Base-by-base conservation (phyloP, 2,888 invertebrate species). In the Leucoptera coffeella region DNA sequence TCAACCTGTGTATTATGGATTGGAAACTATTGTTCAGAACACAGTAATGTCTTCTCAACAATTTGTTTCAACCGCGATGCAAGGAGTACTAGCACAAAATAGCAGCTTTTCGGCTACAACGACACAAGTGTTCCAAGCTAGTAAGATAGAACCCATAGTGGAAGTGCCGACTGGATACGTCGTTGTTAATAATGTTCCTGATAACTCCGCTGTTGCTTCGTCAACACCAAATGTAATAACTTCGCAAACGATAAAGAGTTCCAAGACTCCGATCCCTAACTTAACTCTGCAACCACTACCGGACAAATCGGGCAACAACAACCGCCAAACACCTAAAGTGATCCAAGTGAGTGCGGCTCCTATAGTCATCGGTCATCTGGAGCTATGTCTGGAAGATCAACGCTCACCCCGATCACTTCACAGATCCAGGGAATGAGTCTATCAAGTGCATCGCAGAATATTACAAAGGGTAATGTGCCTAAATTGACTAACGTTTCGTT, bases 31-130 rank as follows among this genome's bases (percentile, higher is more conserved):
- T 28, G 88, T 89, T 3, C 87, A 87, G 51, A 89, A 88, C 43
- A 88, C 88, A 4, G 86, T 88, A 1, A 87, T 88, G 87, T 85
- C 85, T n/a, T 87, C 87, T 12, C 86, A 86, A 45, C 88, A 88
- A 45, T 86, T 87, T 45, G 80, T 88, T 10, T 82, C 87, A 3
- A 84, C 85, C 2, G 80, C 85, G 4, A 81, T 87, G 69, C 85
- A 84, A 32, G 86, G 87, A 23, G 81, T 87, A 3, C 64, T 87
- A 15, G 83, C 86, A 28, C 82, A 84, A 40, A 84, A 84, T 41
- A 86, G 87, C 41, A 87, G 87, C 46, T 88, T 86, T 47, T 84
- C 85, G 11, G 85, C 88, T 11, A 88, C 88, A 2, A 84, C 84
- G 2, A 88, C 88, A 0, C 84, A 84, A 62, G 85, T 86, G 17